These are phyloP conservation scores for Tetropium fuscum DNA, from an alignment of 2,888 invertebrate species.

Conservation along the genomic window DNA sequence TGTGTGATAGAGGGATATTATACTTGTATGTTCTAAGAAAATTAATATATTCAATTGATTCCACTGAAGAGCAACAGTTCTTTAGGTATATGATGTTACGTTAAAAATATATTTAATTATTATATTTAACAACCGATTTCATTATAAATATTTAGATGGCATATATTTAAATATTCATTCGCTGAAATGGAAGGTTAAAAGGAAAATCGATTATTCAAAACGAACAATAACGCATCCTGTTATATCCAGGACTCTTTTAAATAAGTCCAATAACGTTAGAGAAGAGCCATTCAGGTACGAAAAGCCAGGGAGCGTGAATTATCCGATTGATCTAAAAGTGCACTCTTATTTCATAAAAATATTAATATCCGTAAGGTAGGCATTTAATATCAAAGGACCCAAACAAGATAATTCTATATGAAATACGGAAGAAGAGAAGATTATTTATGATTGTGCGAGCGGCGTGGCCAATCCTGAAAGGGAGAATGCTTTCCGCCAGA, in stretches of 20 bases:
- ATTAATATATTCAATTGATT: too few species aligned
- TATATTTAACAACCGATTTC: too few species aligned
- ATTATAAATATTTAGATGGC: too few species aligned
- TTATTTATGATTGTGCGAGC: conserved; percentile 63
- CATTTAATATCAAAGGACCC: conserved; percentile 31
- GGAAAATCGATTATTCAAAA: not conserved
- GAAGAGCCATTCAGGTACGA: conserved; percentile 12
- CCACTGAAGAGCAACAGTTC: too few species aligned
- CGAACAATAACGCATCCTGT: not conserved
- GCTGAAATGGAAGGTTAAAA: too few species aligned
- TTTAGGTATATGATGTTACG: too few species aligned
- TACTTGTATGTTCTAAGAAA: too few species aligned
- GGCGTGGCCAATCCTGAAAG: conserved; percentile 63
- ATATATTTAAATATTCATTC: too few species aligned
- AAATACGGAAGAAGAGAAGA: conserved; percentile 36
- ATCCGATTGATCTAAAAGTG: conserved; percentile 32
- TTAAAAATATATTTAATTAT: too few species aligned
- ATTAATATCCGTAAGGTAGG: conserved; percentile 33
- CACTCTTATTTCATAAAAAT: conserved; percentile 29
- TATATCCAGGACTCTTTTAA: not conserved
- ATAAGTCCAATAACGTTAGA: conserved; percentile 11
- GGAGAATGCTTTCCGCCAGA: conserved; percentile 64
- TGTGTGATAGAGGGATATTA: too few species aligned
- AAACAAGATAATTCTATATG: conserved; percentile 22
- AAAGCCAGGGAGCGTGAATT: conserved; percentile 13